phyloP scores from a whole-genome alignment of 2,888 invertebrate species.

The Paralinhomoeus sp. region DNA sequence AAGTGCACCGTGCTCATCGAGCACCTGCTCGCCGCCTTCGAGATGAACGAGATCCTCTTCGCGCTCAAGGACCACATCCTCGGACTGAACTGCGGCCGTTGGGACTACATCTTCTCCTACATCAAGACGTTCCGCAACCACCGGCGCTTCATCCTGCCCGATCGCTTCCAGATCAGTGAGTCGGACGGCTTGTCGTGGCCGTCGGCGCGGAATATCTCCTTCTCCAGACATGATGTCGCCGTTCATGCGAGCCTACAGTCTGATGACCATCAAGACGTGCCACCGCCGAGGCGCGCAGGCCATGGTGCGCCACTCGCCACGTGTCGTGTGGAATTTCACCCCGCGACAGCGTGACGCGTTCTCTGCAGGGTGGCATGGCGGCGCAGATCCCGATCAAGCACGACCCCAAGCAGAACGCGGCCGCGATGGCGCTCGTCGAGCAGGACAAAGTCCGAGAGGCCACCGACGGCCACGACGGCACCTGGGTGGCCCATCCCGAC shows the following conservation, averaged over 20 bases:
- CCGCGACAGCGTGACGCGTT: too few species aligned
- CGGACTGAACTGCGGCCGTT: constrained; percentile 49
- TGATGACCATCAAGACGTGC: constrained; percentile 28
- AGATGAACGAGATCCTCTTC: constrained; percentile 45
- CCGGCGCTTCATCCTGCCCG: constrained; percentile 40
- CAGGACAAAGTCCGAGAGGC: constrained; percentile 18
- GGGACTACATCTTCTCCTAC: constrained; percentile 39
- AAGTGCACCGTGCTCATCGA: constrained; percentile 49
- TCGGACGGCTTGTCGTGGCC: too few species aligned
- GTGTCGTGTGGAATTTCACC: too few species aligned
- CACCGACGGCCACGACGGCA: constrained; percentile 26
- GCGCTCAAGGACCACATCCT: constrained; percentile 42
- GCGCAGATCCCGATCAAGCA: constrained; percentile 36
- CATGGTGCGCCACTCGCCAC: constrained; percentile 33
- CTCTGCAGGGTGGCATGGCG: constrained; percentile 34
- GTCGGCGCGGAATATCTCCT: too few species aligned
- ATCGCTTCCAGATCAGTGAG: constrained; percentile 35
- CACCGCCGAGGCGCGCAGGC: constrained; percentile 38
- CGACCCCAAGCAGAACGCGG: constrained; percentile 13
- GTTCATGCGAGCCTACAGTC: constrained; percentile 42
- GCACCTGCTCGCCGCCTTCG: constrained; percentile 44
- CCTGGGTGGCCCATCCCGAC: constrained; percentile 44
- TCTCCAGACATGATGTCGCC: constrained; percentile 35
- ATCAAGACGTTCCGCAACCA: constrained; percentile 30
- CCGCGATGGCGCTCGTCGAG: constrained; percentile 18